Evolutionary conservation across 2,888 invertebrate genomes (phyloP).

Genomic region (Ephialtes manifestator): DNA sequence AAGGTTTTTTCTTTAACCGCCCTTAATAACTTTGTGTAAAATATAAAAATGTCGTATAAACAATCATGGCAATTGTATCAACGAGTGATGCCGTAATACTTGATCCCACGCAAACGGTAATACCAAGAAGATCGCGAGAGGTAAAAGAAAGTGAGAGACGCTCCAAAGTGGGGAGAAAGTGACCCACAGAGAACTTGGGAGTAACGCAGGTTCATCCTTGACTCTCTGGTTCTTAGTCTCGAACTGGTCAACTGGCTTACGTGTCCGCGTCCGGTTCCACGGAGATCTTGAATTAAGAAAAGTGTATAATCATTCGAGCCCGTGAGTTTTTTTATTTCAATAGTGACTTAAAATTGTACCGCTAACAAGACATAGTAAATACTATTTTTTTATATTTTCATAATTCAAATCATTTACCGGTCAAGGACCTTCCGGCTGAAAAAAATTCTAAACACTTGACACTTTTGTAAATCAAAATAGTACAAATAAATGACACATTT

Average conservation of each 20-base stretch:
- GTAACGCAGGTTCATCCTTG: conserved; percentile 49
- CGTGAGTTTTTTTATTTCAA: conserved; percentile 9
- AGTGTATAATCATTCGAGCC: not conserved
- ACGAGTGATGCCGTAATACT: conserved; percentile 47
- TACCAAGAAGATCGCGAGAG: conserved; percentile 51
- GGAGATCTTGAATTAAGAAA: conserved; percentile 15
- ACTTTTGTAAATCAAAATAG: no score
- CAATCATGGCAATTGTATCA: not conserved
- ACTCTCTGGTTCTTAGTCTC: conserved; percentile 47
- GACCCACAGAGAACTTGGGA: conserved; percentile 74
- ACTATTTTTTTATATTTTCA: not conserved
- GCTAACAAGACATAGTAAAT: not conserved
- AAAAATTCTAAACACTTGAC: no score
- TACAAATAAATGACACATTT: no score
- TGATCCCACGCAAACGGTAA: conserved; percentile 30
- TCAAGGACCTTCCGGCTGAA: no score
- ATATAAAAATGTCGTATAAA: not conserved
- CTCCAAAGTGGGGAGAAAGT: conserved; percentile 81
- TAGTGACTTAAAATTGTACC: not conserved
- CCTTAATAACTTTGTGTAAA: not conserved
- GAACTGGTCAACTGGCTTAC: conserved; percentile 31
- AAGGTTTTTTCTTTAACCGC: no score
- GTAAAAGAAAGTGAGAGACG: conserved; percentile 81
- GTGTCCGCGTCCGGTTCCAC: conserved; percentile 10
- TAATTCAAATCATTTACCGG: not conserved